Base-by-base conservation (phyloP, 2,888 invertebrate genomes). In the Troglohyphantes excavatus region DNA sequence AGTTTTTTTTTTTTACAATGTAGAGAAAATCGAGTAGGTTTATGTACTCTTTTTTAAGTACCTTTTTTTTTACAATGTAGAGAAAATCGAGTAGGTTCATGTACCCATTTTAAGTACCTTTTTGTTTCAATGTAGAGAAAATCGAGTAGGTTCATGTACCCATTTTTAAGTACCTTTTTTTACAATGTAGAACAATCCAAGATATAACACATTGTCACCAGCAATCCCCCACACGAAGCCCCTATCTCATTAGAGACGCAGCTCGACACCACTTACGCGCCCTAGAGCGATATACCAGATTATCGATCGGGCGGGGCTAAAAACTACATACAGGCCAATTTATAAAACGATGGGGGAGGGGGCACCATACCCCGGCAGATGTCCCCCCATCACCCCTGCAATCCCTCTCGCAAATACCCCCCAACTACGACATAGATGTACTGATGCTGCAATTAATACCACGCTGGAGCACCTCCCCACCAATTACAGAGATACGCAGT, bases 401-500 rank as follows among this genome's bases (percentile, higher is more conserved):
- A 6, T 19, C 75, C 75, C 53, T 53, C 84, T 46, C 19, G n/a
- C 21, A 63, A 27, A 83, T 61, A 21, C 19, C 63, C 70, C 83
- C 29, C 67, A 59, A 6, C 39, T 39, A 53, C 76, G 85, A 85
- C 85, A 85, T 53, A 78, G 85, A 75, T 23, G 75, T 75, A 84
- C 63, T 72, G 53, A 59, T 70, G 43, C 39, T 11, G 72, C 72
- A 73, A 83, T 78, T 85, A 85, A 78, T 70, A 75, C 43, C 23
- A 46, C n/a, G n/a, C 75, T 26, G 7, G 43, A 67, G 43, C 67
- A 19, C 85, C 85, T 70, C 85, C 85, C 85, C 70, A 61, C 23
- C 85, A 85, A 85, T 85, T 85, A 85, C 76, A 59, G n/a, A 67
- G 78, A 85, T 84, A 75, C 73, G 73, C 75, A 39, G 53, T 21